Evolutionary conservation across 2,888 invertebrate genomes (phyloP), one percentile per base, ranked within the genome.

Genomic region (Philereme vetulata): DNA sequence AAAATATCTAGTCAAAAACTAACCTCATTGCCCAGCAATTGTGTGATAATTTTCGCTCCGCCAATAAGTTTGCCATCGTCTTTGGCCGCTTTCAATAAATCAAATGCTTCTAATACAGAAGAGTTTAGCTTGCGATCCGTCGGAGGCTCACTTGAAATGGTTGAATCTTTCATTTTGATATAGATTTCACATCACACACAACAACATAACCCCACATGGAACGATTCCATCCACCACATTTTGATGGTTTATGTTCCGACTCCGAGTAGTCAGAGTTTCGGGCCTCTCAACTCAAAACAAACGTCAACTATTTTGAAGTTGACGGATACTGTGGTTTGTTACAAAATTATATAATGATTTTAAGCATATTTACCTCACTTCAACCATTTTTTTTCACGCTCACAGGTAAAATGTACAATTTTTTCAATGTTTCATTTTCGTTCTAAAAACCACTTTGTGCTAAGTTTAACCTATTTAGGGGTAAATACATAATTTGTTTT

Each of bases 51-150:
- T 84, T 85, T 90, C 9, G 84, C 76, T 6, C 88, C 91, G 60
- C 92, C 92, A 60, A 70, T 79, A 49, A 90, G 73, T 78, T 87
- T 90, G 9, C 71, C 72, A 60, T 87, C 86, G 70, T 88, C 87
- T 74, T 85, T 86, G 5, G 79, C 62, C 4, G 81, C 81, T 74
- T 83, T 86, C 11, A 91, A 75, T 63, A 87, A 80, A 70, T 87
- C 87, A 71, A 91, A 92, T 36, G 91, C 86, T 65, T 90, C 91
- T 63, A 93, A 77, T 65, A 92, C 77, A 10, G 90, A 88, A 48
- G 86, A 65, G 33, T 84, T 81, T 4, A 87, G 82, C 78, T 81
- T 84, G 11, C 49, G 60, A 38, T 75, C 78, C 47, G 77, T 80
- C 51, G 70, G 72, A 61, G 74, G 64, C 56, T 70, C 74, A 55